Evolutionary conservation across 1,140 invertebrate species (phyloP).

Genomic region (Trachelipus rathkii): DNA sequence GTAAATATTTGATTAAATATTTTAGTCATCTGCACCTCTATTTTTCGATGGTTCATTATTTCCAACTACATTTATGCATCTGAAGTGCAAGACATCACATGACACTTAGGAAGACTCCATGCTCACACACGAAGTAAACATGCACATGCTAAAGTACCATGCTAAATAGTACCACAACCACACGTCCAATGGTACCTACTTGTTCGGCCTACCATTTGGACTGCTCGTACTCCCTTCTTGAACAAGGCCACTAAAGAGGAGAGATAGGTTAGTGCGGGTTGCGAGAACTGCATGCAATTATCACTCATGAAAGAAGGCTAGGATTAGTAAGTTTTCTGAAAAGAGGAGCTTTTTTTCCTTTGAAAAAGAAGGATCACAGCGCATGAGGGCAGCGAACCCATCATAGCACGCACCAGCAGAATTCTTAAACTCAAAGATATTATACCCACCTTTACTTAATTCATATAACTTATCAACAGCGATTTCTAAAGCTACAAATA

Average conservation of each 20-base stretch:
- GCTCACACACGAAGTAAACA: background rate
- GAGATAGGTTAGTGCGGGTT: slow-evolving; percentile 46
- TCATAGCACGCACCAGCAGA: too few species aligned
- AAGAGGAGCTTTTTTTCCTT: background rate
- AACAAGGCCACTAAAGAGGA: slow-evolving; percentile 86
- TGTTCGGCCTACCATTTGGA: slow-evolving; percentile 95
- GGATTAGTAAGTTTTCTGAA: background rate
- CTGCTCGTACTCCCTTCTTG: slow-evolving; percentile 98
- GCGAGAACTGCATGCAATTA: slow-evolving; percentile 38
- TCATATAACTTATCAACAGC: too few species aligned
- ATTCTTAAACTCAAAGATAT: too few species aligned
- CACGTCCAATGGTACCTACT: slow-evolving; percentile 66
- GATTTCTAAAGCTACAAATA: too few species aligned
- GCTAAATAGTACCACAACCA: background rate
- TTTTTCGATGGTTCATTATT: too few species aligned
- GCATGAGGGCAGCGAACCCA: too few species aligned
- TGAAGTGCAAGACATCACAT: background rate
- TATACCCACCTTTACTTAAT: too few species aligned
- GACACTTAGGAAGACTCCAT: background rate
- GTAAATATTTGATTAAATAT: too few species aligned
- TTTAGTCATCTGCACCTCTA: too few species aligned
- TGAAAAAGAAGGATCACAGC: too few species aligned
- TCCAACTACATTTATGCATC: too few species aligned
- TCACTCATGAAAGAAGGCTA: slow-evolving; percentile 27
- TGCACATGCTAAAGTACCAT: background rate